Base-by-base conservation (phyloP, 2,113 vertebrate species). In the Prunella himalayana region DNA sequence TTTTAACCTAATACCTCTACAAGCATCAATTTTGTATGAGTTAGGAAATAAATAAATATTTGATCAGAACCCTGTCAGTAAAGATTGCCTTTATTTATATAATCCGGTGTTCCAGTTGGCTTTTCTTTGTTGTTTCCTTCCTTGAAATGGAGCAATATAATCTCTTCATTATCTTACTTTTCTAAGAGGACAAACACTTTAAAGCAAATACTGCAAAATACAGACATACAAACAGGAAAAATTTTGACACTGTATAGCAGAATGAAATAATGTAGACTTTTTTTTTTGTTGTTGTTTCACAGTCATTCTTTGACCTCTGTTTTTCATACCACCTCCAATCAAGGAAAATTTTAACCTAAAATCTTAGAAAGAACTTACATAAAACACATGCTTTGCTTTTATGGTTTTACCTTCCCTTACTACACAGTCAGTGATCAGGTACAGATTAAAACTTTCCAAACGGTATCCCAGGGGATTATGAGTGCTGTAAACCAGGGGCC, bases 41-140 rank as follows among this genome's bases (percentile, higher is more conserved):
- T 90, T 92, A 93, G 75, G 41, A 92, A 92, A 84, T 91, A 90
- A 97, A 96, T 94, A 95, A 97, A 92, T 94, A 90, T 91, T 94
- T 96, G 93, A 90, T 83, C 93, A 95, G 85, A 88, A 90, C n/a
- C n/a, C 20, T 83, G 50, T 82, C 85, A 88, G 93, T 94, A 94
- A 73, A 94, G 86, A 83, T 93, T 93, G 90, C 65, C 41, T 92
- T 96, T 93, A 68, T 96, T 96, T 88, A 28, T 90, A 45, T 39
- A 65, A 78, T 56, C 28, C 0, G 0, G 23, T 82, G 64, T 88
- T 93, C 50, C 72, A 49, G 22, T 78, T 93, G 79, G 27, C 25
- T 94, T 88, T 68, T 75, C 60, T 64, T 88, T 64, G 19, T 88
- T 75, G 71, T 86, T 95, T 95, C 61, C 28, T 71, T 83, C 49